These are phyloP conservation scores for Chanos chanos DNA, from an alignment of 2,797 vertebrate genomes.

Conservation along the genomic window DNA sequence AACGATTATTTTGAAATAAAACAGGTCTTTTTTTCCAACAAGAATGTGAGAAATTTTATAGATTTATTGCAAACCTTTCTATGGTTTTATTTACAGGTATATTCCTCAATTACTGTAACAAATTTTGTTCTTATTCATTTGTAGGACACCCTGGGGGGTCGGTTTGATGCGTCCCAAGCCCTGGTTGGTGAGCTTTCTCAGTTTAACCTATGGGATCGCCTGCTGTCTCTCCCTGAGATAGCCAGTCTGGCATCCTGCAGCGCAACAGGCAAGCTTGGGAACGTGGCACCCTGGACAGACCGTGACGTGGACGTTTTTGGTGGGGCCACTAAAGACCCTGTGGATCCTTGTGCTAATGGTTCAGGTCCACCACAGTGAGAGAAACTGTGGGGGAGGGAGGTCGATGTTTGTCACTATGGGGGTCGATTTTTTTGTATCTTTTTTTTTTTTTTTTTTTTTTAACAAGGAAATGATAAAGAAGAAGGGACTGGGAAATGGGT, in stretches of 20 bases:
- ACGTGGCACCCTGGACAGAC: slow-evolving; percentile 90
- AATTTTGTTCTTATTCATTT: background rate
- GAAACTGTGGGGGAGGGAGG: background rate
- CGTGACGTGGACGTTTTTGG: slow-evolving; percentile 88
- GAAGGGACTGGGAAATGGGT: too few species aligned
- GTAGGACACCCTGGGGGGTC: slow-evolving; percentile 88
- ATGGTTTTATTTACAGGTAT: too few species aligned
- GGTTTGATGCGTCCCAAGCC: slow-evolving; percentile 94
- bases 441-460: too few species aligned
- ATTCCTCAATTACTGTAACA: too few species aligned
- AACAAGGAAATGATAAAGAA: too few species aligned
- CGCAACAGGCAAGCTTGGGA: slow-evolving; percentile 75
- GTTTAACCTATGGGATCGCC: slow-evolving; percentile 92
- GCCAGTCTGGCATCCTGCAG: slow-evolving; percentile 85
- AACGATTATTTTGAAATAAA: too few species aligned
- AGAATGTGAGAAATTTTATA: too few species aligned
- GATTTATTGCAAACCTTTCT: too few species aligned
- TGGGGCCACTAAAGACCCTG: slow-evolving; percentile 80
- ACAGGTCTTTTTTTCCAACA: too few species aligned
- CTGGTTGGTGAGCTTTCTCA: slow-evolving; percentile 92
- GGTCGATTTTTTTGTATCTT: too few species aligned
- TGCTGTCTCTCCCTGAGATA: slow-evolving; percentile 82
- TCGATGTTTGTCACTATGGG: too few species aligned
- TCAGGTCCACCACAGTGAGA: slow-evolving; percentile 64
- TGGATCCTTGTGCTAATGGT: slow-evolving; percentile 75